phyloP scores from a whole-genome alignment of 1,140 invertebrate species.

The Drosophila virilis region DNA sequence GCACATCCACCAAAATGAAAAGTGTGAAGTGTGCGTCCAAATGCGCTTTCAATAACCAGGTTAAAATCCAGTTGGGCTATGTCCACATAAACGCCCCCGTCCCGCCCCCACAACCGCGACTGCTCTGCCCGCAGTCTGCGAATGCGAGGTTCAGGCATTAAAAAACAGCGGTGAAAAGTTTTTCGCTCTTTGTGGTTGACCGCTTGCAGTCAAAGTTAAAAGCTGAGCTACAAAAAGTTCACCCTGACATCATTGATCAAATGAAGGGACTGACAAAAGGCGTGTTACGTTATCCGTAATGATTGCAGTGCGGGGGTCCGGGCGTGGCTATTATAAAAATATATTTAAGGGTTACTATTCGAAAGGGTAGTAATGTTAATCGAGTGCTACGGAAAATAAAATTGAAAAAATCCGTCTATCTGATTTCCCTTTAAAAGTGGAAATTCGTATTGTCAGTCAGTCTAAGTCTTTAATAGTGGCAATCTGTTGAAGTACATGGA shows the following conservation, averaged over 20 bases:
- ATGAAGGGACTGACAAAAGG: slow-evolving; percentile 29
- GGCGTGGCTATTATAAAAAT: slow-evolving; percentile 7
- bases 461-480: no score
- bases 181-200: slow-evolving; percentile 52
- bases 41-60: slow-evolving; percentile 63
- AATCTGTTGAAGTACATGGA: no score
- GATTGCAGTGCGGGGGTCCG: not conserved
- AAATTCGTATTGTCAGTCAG: no score
- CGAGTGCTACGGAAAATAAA: not conserved
- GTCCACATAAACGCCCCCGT: not conserved
- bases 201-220: slow-evolving; percentile 56
- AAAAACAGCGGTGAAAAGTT: slow-evolving; percentile 45
- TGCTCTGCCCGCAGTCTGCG: not conserved
- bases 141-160: slow-evolving; percentile 8
- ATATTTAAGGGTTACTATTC: slow-evolving; percentile 3
- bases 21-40: slow-evolving; percentile 49
- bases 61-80: slow-evolving; percentile 44
- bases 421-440: no score
- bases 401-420: no score
- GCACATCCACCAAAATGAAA: slow-evolving; percentile 54
- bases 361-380: slow-evolving; percentile 3
- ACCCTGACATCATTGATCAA: slow-evolving; percentile 55
- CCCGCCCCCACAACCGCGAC: not conserved
- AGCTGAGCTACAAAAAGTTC: slow-evolving; percentile 44
- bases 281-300: slow-evolving; percentile 40